Percentiles rank a stretch among this genome's conserved stretches.
Conservation (phyloP, 2,113 vertebrate genomes). For the Ursus arctos region DNA sequence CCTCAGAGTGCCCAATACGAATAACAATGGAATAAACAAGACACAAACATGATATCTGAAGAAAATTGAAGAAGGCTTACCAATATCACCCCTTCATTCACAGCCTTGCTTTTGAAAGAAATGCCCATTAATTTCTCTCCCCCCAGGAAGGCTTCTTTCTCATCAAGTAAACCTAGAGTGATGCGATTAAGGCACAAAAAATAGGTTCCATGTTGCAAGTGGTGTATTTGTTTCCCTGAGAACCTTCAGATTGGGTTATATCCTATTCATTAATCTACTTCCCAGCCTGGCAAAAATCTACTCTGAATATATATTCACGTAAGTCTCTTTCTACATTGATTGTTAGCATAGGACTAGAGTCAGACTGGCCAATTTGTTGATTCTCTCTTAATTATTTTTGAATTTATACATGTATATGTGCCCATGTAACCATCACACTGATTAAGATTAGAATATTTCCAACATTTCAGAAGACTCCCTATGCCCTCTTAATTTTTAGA, state of each 20-base stretch:
- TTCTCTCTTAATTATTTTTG: background rate
- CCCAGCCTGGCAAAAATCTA: background rate
- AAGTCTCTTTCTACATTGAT: background rate
- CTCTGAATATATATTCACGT: background rate
- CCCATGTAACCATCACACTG: background rate
- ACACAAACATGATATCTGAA: background rate
- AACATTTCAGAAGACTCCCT: background rate
- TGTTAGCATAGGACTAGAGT: background rate
- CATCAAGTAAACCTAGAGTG: background rate
- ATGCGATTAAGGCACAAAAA: background rate
- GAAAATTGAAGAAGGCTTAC: background rate
- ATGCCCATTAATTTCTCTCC: background rate
- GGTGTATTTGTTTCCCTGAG: background rate
- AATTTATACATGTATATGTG: background rate
- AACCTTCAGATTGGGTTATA: background rate
- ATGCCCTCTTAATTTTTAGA: background rate
- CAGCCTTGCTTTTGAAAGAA: background rate
- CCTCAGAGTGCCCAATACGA: background rate
- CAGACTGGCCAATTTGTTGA: background rate
- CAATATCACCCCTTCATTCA: background rate
- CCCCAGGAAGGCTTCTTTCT: background rate
- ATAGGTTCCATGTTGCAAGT: background rate
- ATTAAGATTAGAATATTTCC: background rate
- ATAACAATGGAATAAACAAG: background rate
- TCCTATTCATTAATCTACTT: background rate